Evolutionary conservation across 1,140 invertebrate species (phyloP).

Genomic region (Holotrichia oblita): DNA sequence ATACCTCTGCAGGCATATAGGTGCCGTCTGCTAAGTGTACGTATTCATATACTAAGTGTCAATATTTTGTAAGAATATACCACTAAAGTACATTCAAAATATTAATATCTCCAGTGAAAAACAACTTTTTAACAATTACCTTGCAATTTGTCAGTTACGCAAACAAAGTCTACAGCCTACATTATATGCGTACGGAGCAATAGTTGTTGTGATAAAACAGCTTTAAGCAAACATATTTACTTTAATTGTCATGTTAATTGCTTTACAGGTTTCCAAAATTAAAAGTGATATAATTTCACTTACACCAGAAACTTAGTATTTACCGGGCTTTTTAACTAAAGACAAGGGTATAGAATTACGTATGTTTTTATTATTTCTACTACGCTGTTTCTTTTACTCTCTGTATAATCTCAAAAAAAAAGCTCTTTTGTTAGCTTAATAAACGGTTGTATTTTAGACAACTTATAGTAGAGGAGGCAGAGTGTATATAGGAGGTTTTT

Average conservation of each 20-base stretch:
- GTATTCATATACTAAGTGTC: background rate
- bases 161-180: background rate
- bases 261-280: background rate
- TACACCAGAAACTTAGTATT: no score
- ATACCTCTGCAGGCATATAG: no score
- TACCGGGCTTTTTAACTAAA: no score
- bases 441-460: no score
- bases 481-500: no score
- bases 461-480: no score
- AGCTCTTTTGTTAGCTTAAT: no score
- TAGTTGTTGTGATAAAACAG: background rate
- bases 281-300: background rate
- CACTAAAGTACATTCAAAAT: background rate
- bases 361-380: no score
- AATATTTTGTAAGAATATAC: constrained; percentile 5
- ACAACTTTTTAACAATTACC: constrained; percentile 27
- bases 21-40: no score
- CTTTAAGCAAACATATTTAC: background rate
- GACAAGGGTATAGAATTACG: no score
- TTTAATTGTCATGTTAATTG: background rate
- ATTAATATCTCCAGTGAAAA: constrained; percentile 7
- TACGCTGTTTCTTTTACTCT: no score
- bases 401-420: no score
- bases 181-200: background rate
- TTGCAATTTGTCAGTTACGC: constrained; percentile 7